Base-by-base conservation (phyloP, 2,113 vertebrate species). In the Hepsetus odoe region DNA sequence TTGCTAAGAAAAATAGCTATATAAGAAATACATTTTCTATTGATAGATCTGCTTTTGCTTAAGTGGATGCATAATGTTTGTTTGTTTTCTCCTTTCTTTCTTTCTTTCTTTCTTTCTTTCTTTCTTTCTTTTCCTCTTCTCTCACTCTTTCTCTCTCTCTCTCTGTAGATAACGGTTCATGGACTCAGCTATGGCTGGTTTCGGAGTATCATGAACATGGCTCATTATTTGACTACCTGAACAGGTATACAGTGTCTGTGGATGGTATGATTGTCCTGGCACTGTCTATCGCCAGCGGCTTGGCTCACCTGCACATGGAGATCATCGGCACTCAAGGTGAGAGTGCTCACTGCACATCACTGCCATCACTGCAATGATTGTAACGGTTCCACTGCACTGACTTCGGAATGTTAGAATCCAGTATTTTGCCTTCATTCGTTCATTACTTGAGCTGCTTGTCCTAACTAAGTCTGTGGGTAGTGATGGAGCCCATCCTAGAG, bases 141-240 rank as follows among this genome's bases (percentile, higher is more conserved):
- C 53, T 66, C 22, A 49, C 22, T 69, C n/a, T 80, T 4, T 74
- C n/a, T 38, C 67, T 76, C 55, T 11, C 46, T 74, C 35, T 84
- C 24, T 78, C 30, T 86, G 59, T 38, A 99, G 97, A 99, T 91
- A 99, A 96, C 0, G 97, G 97, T 58, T 97, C 95, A 0, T 98
- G 98, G 97, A 99, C 98, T 0, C 97, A 99, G 87, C 95, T 99
- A n/a, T 99, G 98, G 98, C 94, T 99, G 16, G 96, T 99, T 58
- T 98, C 96, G 0, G 98, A 99, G 89, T 99, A 97, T 90, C 96
- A 99, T 0, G 96, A 99, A 77, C 94, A 97, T 1, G 98, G 98
- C 10, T 99, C 98, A 2, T 91, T 99, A 67, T 99, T 95, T 0
- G 98, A 99, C 86, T 97, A 96, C 91, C 92, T 99, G 87, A 98